Base-by-base conservation (phyloP, 1,140 invertebrate genomes). In the Drosophila rhopaloa region DNA sequence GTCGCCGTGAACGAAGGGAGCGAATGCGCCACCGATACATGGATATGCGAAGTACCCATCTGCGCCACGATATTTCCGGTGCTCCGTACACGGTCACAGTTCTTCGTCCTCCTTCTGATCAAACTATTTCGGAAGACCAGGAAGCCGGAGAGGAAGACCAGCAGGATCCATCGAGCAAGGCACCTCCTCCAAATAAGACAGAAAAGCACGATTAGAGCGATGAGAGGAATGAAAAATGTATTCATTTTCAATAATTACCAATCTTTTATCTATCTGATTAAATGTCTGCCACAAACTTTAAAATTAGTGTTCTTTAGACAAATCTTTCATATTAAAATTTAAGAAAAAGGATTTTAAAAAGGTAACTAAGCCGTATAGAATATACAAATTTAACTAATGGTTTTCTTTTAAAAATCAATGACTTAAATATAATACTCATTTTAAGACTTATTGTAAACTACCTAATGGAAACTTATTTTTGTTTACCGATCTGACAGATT, bases 11-110 rank as follows among this genome's bases (percentile, higher is more conserved):
- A 43, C 66, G 81, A 4, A 46, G 51, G 13, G 84, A 89, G 3
- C 77, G 84, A 2, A 40, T 90, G 56, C 80, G 84, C 9, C 43
- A 89, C 19, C 84, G 85, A 0, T 84, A 81, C 32, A 47, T 72
- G 5, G 61, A 68, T n/a, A 65, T 89, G 53, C 76, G 61, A 0
- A 32, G 46, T n/a, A 82, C 55, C 24, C 79, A 74, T 13, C 63
- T 46, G 1, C 50, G 56, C 1, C 40, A 48, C 14, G 44, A 48
- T 1, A 14, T 44, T 1, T 53, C 63, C 4, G 67, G 59, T 0
- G 71, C 50, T 0, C 76, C 80, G 9, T 89, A 89, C 27, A 71
- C 41, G 0, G 14, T 88, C 1, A 89, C 84, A 1, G 73, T 88
- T 7, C 35, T 88, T 8, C 83, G 53, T 53, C 67, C 84, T 0